Evolutionary conservation across 1,140 invertebrate species (phyloP), one percentile per base, ranked within the genome.

Genomic region (Amyelois transitella): DNA sequence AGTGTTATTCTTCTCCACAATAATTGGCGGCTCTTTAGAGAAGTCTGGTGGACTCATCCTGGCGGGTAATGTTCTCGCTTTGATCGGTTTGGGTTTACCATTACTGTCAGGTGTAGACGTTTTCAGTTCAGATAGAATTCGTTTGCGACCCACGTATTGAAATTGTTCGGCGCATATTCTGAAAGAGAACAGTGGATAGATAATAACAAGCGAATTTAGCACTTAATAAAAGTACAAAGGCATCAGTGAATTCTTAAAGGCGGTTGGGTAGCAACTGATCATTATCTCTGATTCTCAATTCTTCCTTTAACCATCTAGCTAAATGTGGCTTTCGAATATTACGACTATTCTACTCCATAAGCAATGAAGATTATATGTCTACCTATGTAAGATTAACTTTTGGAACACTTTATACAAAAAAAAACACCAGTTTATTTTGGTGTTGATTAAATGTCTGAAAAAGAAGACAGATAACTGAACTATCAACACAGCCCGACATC

Each of bases 151-250:
- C 14, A 93, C 88, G 74, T 98, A 98, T 66, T 95, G 94, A 72
- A 98, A 98, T 75, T 97, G 95, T 80, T 96, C 91, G 19, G 97
- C 87, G 69, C 94, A 95, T 75, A 96, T 91, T 81, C 94, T 95
- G 67, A 38, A 89, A 88, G 51, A 70, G 75, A 74, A 54, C 6
- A 0, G 5, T 8, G 20, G 19, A 18, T 45, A 4, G 4, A 6
- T 43, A 43, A 43, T 28, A 5, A 12, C 25, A 12, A 6, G 12
- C 25, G 25, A 5, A 6, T 28, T 28, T 28, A 6, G 25, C 25
- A 28, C 5, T 6, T 28, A 43, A 43, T 17, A 12, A 12, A 43
- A 12, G n/a, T 17, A 43, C 38, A 3, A 43, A 17, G 4, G 12
- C 25, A 28, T 28, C 5, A 28, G 25, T 12, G 25, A 28, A 28